Percentiles rank a stretch among this genome's conserved stretches.
Evolutionary conservation across 1,140 invertebrate genomes (phyloP).

Genomic region (Drosophila pectinifera): DNA sequence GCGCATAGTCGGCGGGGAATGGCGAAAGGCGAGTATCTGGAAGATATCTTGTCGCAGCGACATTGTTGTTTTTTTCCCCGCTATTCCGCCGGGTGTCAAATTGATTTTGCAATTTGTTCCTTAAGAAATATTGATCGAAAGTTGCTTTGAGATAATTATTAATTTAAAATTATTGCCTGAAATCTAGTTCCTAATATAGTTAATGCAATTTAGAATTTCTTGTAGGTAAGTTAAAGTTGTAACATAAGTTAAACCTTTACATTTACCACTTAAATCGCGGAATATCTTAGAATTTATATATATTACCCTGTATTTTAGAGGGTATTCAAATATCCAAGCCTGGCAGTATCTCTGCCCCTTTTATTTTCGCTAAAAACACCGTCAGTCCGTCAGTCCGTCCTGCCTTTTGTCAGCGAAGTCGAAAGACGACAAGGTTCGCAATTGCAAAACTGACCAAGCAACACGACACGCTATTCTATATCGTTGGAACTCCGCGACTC

Average conservation of each 20-base stretch:
- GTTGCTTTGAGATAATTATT: background rate
- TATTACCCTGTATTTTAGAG: background rate
- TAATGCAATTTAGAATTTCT: background rate
- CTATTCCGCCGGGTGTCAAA: background rate
- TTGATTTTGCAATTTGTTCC: background rate
- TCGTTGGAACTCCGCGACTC: conserved; percentile 77
- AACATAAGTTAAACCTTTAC: too few relatives aligned
- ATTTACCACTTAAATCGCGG: too few relatives aligned
- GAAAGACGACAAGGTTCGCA: conserved; percentile 50
- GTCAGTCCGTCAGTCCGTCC: conserved; percentile 17
- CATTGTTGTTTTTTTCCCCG: conserved; percentile 6
- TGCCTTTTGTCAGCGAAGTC: conserved; percentile 41
- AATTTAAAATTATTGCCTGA: background rate
- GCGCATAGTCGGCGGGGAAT: conserved; percentile 42
- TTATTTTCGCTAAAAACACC: conserved; percentile 30
- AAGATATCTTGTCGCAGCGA: conserved; percentile 35
- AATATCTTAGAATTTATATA: background rate
- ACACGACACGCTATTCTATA: conserved; percentile 72
- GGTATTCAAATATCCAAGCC: conserved; percentile 2
- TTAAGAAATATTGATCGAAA: background rate
- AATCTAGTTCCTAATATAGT: too few relatives aligned
- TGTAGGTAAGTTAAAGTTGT: too few relatives aligned
- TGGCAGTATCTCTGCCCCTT: background rate
- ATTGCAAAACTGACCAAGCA: conserved; percentile 60
- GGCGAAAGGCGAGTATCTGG: conserved; percentile 37